Evolutionary conservation across 2,888 invertebrate species (phyloP), one percentile per base, ranked within the genome.

Genomic region (Lagria hirta): DNA sequence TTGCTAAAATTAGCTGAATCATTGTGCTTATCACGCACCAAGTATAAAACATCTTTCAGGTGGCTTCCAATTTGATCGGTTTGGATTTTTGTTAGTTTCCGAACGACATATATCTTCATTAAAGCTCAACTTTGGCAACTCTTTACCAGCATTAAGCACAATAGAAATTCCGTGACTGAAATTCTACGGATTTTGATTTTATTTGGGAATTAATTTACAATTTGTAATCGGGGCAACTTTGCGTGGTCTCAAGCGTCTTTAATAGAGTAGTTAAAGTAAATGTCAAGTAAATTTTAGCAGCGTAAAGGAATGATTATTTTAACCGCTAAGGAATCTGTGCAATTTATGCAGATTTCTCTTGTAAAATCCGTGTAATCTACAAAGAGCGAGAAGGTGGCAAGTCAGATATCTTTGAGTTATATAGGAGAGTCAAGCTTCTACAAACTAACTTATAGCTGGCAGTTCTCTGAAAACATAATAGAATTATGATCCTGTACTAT

Each of bases 91-190:
- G 32, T 40, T 32, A 18, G 11, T 11, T 41, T 26, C 38, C 15
- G 27, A 33, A 33, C 41, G 32, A 41, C 26, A 41, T 41, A 41
- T 41, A 41, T 41, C 41, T 33, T 41, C 33, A 40, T 40, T 40
- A 40, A 32, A 24, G 33, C 27, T 20, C 27, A 33, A 41, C 27
- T 33, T 41, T 43, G 49, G n/a, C n/a, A n/a, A n/a, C n/a, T n/a
- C n/a, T n/a, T n/a, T n/a, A n/a, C n/a, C n/a, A n/a, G n/a, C n/a
- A n/a, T n/a, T n/a, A n/a, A n/a, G n/a, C n/a, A n/a, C n/a, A n/a
- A n/a, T n/a, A n/a, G n/a, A n/a, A n/a, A n/a, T n/a, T n/a, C n/a
- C n/a, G n/a, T n/a, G n/a, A n/a, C n/a, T n/a, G n/a, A n/a, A n/a
- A n/a, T n/a, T n/a, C n/a, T n/a, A n/a, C n/a, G n/a, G n/a, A n/a